These are phyloP conservation scores for Papilio machaon DNA, from an alignment of 1,140 invertebrate genomes.

Conservation along the genomic window DNA sequence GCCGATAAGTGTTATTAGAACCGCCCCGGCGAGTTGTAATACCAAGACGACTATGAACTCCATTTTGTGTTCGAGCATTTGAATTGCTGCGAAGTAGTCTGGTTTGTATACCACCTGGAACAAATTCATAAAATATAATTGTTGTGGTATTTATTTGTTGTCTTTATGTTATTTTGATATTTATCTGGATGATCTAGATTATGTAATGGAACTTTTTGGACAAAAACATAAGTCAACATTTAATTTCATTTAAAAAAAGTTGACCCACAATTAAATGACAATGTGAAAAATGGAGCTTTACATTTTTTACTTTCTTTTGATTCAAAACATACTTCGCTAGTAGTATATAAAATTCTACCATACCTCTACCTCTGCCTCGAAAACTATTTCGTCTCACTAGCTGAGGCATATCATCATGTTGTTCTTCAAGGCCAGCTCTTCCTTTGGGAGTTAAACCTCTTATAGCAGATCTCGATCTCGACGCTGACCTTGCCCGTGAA, in stretches of 20 bases:
- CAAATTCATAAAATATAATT: conserved; percentile 28
- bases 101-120: conserved; percentile 61
- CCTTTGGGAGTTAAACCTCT: conserved; percentile 70
- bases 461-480: conserved; percentile 62
- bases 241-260: too few relatives aligned
- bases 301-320: too few relatives aligned
- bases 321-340: neutral
- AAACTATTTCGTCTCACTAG: conserved; percentile 56
- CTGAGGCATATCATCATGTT: conserved; percentile 58
- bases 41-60: conserved; percentile 71
- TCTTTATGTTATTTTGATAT: too few relatives aligned
- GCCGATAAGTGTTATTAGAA: conserved; percentile 56
- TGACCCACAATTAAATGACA: too few relatives aligned
- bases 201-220: too few relatives aligned
- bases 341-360: conserved; percentile 8
- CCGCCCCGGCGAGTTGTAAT: conserved; percentile 58
- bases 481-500: conserved; percentile 62
- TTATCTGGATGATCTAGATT: too few relatives aligned
- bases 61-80: conserved; percentile 54
- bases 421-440: conserved; percentile 68
- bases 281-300: too few relatives aligned
- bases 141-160: neutral
- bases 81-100: conserved; percentile 59
- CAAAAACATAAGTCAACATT: too few relatives aligned
- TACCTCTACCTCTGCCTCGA: conserved; percentile 54